Percentiles rank a stretch among this genome's conserved stretches.
phyloP scores from a whole-genome alignment of 2,113 vertebrate genomes.

The Thalassoma bifasciatum region DNA sequence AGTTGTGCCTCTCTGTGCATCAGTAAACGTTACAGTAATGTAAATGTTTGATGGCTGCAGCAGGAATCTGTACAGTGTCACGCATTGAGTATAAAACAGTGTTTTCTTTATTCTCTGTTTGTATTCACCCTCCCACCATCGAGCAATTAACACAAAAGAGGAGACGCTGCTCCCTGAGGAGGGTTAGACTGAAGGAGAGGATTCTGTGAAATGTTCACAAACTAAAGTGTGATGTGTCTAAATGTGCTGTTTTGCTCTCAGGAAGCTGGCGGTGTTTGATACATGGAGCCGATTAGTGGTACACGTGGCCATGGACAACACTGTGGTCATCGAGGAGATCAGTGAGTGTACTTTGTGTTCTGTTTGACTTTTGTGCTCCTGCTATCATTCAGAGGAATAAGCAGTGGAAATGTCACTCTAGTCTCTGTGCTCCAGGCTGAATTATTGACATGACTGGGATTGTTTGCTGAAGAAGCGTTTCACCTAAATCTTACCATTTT shows the following conservation, averaged over 20 bases:
- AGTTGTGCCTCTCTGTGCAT: not conserved
- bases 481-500: not conserved
- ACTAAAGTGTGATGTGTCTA: not conserved
- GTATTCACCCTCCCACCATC: not conserved
- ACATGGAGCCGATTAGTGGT: conserved; percentile 95
- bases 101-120: not conserved
- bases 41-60: not conserved
- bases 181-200: not conserved
- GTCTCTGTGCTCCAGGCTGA: not conserved
- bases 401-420: conserved; percentile 2
- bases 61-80: not conserved
- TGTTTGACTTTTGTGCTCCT: not conserved
- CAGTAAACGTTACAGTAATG: not conserved
- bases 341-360: conserved; percentile 84
- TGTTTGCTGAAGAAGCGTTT: not conserved
- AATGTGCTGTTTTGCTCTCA: conserved; percentile 63
- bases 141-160: not conserved
- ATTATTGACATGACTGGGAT: not conserved
- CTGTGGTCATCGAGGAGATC: conserved; percentile 97
- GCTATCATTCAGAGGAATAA: not conserved
- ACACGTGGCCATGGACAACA: conserved; percentile 99
- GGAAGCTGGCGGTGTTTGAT: conserved; percentile 96
- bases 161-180: not conserved
- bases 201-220: not conserved
- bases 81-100: not conserved